These are phyloP conservation scores for Drosophila trichaetosa DNA, from an alignment of 2,888 invertebrate genomes.

Conservation along the genomic window DNA sequence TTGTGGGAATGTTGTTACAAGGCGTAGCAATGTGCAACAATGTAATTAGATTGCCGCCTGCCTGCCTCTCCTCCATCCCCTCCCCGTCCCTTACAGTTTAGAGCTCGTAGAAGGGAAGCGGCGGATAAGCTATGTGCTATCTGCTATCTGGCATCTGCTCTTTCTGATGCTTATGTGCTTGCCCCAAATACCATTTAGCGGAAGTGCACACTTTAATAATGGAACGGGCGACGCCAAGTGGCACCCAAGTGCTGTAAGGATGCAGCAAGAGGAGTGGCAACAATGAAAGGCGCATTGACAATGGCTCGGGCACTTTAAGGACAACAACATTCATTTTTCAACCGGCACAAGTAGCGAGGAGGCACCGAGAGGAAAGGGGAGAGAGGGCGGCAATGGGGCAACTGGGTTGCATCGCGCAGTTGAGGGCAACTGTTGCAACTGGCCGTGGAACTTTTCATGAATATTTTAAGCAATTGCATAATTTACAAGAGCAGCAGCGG, in stretches of 20 bases:
- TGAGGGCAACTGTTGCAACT: slow-evolving; percentile 44
- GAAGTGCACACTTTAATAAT: slow-evolving; percentile 75
- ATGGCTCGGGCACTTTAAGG: slow-evolving; percentile 39
- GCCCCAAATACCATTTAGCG: slow-evolving; percentile 77
- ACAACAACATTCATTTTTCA: slow-evolving; percentile 50
- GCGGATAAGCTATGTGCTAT: background rate
- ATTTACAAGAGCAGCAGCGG: slow-evolving; percentile 36
- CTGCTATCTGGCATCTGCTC: slow-evolving; percentile 21
- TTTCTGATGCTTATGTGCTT: slow-evolving; percentile 66
- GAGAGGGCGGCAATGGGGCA: background rate
- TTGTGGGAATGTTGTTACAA: background rate
- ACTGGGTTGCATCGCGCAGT: background rate
- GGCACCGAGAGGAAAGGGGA: slow-evolving; percentile 2
- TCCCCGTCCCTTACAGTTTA: slow-evolving; percentile 32
- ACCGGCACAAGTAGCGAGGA: slow-evolving; percentile 12
- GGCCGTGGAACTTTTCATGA: slow-evolving; percentile 43
- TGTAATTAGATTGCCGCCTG: slow-evolving; percentile 17
- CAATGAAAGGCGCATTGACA: slow-evolving; percentile 58
- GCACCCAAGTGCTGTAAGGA: slow-evolving; percentile 36
- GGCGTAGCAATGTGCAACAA: slow-evolving; percentile 37
- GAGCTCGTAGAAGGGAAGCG: slow-evolving; percentile 32
- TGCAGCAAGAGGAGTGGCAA: slow-evolving; percentile 1
- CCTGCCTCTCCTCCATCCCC: background rate
- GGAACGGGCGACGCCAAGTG: slow-evolving; percentile 55
- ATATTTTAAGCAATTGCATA: slow-evolving; percentile 58